These are phyloP conservation scores for Rissa tridactyla DNA, from an alignment of 2,113 vertebrate genomes.

Conservation along the genomic window DNA sequence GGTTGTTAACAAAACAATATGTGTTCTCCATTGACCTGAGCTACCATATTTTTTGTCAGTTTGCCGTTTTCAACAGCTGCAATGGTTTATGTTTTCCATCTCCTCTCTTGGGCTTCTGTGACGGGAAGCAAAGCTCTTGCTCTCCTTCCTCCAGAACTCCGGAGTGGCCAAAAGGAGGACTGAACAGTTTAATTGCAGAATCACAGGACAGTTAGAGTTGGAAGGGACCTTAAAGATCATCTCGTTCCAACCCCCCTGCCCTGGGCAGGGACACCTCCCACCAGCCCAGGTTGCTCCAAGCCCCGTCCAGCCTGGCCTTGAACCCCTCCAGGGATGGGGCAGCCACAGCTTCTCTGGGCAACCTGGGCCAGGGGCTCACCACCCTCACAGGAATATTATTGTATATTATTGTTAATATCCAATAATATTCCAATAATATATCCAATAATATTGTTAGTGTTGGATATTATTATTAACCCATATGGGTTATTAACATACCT, in stretches of 20 bases:
- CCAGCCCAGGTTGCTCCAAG: neutral
- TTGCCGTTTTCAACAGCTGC: neutral
- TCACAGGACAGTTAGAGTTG: neutral
- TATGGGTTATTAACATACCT: neutral
- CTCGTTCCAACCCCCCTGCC: neutral
- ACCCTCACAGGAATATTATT: neutral
- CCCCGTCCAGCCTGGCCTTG: neutral
- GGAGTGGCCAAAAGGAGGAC: neutral
- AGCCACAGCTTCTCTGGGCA: neutral
- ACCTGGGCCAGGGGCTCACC: neutral
- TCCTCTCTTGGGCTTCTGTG: neutral
- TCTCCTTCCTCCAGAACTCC: neutral
- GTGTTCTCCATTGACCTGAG: neutral
- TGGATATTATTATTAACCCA: neutral
- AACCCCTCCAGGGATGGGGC: neutral
- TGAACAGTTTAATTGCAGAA: neutral
- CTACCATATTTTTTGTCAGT: neutral
- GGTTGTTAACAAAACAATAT: neutral
- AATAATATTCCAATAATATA: too few relatives aligned
- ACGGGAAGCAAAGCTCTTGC: neutral
- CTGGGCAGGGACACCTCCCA: neutral
- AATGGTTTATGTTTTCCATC: neutral
- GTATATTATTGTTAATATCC: too few relatives aligned
- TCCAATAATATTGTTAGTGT: too few relatives aligned
- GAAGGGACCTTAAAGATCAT: neutral